These are phyloP conservation scores for Parotocinclus haroldoi DNA, from an alignment of 2,797 vertebrate species.

Conservation along the genomic window DNA sequence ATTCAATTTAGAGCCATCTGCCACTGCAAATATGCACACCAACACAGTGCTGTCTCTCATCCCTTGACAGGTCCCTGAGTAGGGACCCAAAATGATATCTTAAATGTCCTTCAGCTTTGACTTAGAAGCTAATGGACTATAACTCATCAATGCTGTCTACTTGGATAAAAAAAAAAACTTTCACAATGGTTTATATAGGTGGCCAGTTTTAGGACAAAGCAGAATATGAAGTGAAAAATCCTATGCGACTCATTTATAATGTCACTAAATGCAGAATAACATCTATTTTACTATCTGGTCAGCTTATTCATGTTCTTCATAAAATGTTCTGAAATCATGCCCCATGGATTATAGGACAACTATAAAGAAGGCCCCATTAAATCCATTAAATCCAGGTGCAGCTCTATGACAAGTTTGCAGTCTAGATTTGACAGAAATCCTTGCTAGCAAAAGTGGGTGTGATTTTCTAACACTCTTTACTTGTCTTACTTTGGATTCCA, in stretches of 20 bases:
- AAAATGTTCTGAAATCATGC: slow-evolving; percentile 47
- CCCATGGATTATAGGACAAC: slow-evolving; percentile 49
- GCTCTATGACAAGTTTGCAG: slow-evolving; percentile 18
- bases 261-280: slow-evolving; percentile 35
- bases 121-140: slow-evolving; percentile 45
- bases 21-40: slow-evolving; percentile 43
- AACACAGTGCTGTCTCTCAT: slow-evolving; percentile 41
- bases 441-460: slow-evolving; percentile 28
- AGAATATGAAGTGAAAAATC: not conserved
- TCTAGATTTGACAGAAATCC: slow-evolving; percentile 25
- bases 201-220: slow-evolving; percentile 23
- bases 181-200: slow-evolving; percentile 33
- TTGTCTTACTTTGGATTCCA: slow-evolving; percentile 30
- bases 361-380: slow-evolving; percentile 42
- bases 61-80: slow-evolving; percentile 44
- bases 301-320: slow-evolving; percentile 48
- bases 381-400: slow-evolving; percentile 50
- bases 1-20: slow-evolving; percentile 55
- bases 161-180: slow-evolving; percentile 33
- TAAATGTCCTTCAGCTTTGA: slow-evolving; percentile 48
- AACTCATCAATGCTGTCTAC: slow-evolving; percentile 44
- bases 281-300: slow-evolving; percentile 50
- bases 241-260: slow-evolving; percentile 29
- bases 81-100: slow-evolving; percentile 41
- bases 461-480: slow-evolving; percentile 28